Conservation (phyloP, 2,888 invertebrate species). For the Chydorus sphaericus region DNA sequence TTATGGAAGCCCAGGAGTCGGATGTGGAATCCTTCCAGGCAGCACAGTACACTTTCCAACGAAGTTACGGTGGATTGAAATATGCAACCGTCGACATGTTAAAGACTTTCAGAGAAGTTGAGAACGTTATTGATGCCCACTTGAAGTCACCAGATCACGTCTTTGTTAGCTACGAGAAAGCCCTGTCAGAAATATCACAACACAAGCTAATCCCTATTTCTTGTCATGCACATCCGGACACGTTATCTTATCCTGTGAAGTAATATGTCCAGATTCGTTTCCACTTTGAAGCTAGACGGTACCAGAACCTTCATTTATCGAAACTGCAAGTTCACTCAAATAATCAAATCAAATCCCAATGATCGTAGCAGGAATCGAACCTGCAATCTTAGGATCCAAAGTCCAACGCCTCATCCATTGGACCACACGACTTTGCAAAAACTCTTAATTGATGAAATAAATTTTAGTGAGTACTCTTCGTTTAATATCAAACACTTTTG, state of each 20-base stretch:
- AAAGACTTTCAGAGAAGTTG: background rate
- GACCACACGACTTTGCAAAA: too few species aligned
- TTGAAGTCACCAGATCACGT: background rate
- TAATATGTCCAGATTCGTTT: background rate
- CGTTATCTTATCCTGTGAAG: background rate
- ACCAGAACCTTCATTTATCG: background rate
- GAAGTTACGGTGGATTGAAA: background rate
- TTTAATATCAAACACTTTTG: too few species aligned
- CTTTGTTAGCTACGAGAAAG: background rate
- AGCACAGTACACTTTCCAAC: background rate
- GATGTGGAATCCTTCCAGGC: background rate
- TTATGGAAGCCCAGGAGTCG: background rate
- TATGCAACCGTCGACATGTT: background rate
- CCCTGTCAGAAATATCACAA: background rate
- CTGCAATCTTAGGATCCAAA: too few species aligned
- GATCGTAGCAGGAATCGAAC: too few species aligned
- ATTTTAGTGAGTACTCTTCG: too few species aligned
- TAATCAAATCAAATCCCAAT: too few species aligned
- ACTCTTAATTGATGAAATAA: too few species aligned
- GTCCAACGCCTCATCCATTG: too few species aligned
- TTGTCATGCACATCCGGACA: background rate
- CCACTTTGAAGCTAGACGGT: background rate
- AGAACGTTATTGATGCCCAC: background rate
- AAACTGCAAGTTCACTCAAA: background rate
- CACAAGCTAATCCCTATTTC: background rate